Conservation (phyloP, 2,113 vertebrate genomes). For the Equus quagga region DNA sequence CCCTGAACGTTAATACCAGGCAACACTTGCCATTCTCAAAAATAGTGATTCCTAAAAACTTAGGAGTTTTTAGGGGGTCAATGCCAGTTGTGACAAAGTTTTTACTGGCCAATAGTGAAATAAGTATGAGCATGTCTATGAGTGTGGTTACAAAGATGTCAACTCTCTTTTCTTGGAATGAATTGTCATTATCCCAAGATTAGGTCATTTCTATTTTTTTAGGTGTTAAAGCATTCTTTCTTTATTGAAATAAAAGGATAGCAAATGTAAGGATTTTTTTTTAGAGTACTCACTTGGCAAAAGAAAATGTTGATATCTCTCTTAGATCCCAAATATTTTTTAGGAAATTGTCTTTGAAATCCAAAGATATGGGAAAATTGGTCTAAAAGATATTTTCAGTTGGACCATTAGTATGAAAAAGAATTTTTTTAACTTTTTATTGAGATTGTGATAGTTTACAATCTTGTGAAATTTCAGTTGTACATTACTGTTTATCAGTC, state of each 20-base stretch:
- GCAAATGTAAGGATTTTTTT: background rate
- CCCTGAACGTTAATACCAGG: background rate
- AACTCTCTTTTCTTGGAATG: background rate
- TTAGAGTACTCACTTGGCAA: background rate
- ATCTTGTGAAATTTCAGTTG: too few relatives aligned
- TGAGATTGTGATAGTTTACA: too few relatives aligned
- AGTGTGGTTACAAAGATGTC: background rate
- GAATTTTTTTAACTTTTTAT: too few relatives aligned
- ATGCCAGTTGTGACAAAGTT: background rate
- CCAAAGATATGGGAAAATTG: background rate
- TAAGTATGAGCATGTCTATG: background rate
- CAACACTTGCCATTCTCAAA: background rate
- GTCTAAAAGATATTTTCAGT: background rate
- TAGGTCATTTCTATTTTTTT: background rate
- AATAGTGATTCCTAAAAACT: background rate
- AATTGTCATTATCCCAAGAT: background rate
- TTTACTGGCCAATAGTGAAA: background rate
- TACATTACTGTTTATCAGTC: too few relatives aligned
- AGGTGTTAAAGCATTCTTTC: background rate
- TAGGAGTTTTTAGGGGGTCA: background rate
- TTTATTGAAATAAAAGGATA: background rate
- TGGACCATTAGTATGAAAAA: background rate
- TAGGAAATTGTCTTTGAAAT: conserved; percentile 37
- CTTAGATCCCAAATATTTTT: background rate
- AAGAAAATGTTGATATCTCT: background rate